A percentile compares a stretch with the other conserved stretches of the same genome.
phyloP scores from a whole-genome alignment of 2,888 invertebrate species.

The Dinocampus coccinellae region DNA sequence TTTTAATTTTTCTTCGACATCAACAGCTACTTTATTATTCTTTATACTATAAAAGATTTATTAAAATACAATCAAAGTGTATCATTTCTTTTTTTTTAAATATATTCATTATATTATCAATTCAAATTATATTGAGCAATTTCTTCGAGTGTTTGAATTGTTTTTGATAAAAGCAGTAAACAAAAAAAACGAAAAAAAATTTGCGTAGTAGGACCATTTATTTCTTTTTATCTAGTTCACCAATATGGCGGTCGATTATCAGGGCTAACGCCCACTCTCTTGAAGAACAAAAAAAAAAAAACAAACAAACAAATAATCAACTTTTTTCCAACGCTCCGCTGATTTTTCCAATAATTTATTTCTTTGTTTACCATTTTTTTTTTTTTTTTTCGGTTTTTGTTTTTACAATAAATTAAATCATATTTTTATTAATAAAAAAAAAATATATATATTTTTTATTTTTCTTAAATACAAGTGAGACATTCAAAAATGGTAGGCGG shows the following conservation, averaged over 20 bases:
- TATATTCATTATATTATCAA: too few relatives aligned
- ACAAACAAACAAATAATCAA: neutral
- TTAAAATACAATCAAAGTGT: too few relatives aligned
- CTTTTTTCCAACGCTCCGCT: neutral
- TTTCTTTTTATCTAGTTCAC: conserved; percentile 51
- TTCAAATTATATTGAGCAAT: neutral
- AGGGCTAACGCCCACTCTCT: conserved; percentile 29
- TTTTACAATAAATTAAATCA: neutral
- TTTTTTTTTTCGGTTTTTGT: too few relatives aligned
- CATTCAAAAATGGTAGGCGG: conserved; percentile 74
- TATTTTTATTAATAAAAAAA: too few relatives aligned
- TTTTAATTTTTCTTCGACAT: too few relatives aligned
- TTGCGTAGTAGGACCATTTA: neutral
- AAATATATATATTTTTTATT: neutral
- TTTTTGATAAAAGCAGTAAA: neutral
- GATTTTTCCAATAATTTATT: neutral
- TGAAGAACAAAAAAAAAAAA: neutral
- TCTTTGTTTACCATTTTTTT: neutral
- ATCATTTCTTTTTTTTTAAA: too few relatives aligned
- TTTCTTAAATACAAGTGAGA: conserved; percentile 1
- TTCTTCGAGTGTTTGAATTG: neutral
- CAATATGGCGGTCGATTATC: conserved; percentile 59
- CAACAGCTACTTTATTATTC: too few relatives aligned
- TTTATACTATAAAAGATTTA: too few relatives aligned
- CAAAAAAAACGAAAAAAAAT: neutral